Conservation (phyloP, 2,888 invertebrate genomes). For the Germaria angustata region DNA sequence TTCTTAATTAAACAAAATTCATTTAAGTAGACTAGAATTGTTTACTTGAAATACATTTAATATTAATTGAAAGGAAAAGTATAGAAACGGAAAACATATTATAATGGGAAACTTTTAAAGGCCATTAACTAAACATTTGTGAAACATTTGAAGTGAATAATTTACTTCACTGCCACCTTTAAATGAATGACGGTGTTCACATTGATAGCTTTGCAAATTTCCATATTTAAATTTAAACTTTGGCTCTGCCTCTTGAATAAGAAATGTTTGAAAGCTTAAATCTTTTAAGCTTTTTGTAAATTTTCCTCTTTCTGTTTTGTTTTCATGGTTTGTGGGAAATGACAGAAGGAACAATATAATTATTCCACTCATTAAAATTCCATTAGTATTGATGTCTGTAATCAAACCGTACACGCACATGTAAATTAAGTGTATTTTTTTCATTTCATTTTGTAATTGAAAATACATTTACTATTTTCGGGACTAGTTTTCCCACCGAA, state of each 20-base stretch:
- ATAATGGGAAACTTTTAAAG: slow-evolving; percentile 43
- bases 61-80: not conserved
- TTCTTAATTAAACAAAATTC: slow-evolving; percentile 19
- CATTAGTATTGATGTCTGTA: slow-evolving; percentile 8
- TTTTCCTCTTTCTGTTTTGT: no score
- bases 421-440: no score
- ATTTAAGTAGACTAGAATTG: not conserved
- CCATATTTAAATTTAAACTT: not conserved
- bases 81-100: not conserved
- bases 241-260: not conserved
- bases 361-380: slow-evolving; percentile 31
- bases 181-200: slow-evolving; percentile 68
- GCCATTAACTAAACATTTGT: slow-evolving; percentile 69
- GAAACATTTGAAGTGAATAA: slow-evolving; percentile 74
- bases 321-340: slow-evolving; percentile 1
- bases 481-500: not conserved
- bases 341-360: not conserved
- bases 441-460: slow-evolving; percentile 9
- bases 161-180: slow-evolving; percentile 74
- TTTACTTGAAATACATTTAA: slow-evolving; percentile 22
- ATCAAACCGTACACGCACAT: not conserved
- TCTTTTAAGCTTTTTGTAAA: not conserved
- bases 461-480: slow-evolving; percentile 25
- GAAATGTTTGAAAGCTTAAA: not conserved
- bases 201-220: not conserved